phyloP scores from a whole-genome alignment of 2,888 invertebrate species.

The Malacosoma neustria region DNA sequence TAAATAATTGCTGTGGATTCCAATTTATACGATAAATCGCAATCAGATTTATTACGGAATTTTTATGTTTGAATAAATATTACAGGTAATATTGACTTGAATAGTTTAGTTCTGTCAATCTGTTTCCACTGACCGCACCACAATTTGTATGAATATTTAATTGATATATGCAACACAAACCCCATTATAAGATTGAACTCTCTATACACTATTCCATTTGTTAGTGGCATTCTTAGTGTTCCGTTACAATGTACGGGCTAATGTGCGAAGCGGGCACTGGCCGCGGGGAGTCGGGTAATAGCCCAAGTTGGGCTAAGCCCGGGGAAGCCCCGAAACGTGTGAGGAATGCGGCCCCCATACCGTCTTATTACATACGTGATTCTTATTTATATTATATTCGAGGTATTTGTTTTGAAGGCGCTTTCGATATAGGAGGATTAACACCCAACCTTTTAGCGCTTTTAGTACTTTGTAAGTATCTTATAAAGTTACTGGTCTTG shows the following conservation, averaged over 20 bases:
- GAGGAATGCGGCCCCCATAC: constrained; percentile 52
- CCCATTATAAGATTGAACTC: no score
- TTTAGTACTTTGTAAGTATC: constrained; percentile 46
- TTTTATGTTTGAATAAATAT: no score
- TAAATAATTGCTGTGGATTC: no score
- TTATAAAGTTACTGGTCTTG: constrained; percentile 25
- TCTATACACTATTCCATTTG: no score
- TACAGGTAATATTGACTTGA: no score
- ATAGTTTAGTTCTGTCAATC: no score
- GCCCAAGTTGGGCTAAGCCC: constrained; percentile 62
- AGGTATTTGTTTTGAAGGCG: constrained; percentile 16
- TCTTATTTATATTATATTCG: constrained; percentile 70
- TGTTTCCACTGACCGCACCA: no score
- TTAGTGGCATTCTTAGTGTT: no score
- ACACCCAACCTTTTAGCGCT: constrained; percentile 48
- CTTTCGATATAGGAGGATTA: constrained; percentile 60
- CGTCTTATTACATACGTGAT: constrained; percentile 72
- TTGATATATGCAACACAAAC: no score
- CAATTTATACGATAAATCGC: no score
- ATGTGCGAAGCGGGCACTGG: constrained; percentile 15
- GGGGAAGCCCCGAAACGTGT: constrained; percentile 58
- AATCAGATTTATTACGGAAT: no score
- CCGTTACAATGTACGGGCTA: neutral
- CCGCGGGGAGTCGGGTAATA: constrained; percentile 43
- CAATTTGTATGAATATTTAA: neutral